A percentile compares a stretch with the other conserved stretches of the same genome.
Conservation (phyloP, 2,888 invertebrate species). For the Rhagonycha fulva region DNA sequence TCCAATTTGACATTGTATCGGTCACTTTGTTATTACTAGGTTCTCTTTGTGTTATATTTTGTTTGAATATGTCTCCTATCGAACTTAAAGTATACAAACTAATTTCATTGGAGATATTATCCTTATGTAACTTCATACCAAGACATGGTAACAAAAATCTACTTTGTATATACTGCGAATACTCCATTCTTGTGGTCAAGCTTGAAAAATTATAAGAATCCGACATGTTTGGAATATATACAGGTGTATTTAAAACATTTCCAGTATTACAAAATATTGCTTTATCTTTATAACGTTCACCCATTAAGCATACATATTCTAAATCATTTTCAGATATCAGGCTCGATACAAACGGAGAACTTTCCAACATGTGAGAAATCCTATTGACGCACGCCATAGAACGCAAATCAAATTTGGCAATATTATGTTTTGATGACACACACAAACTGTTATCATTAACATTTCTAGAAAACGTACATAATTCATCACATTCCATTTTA, state of each 20-base stretch:
- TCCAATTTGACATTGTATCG: neutral
- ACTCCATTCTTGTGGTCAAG: neutral
- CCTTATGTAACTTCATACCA: slow-evolving; percentile 12
- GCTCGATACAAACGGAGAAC: slow-evolving; percentile 13
- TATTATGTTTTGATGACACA: slow-evolving; percentile 13
- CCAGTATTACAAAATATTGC: neutral
- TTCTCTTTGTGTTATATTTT: neutral
- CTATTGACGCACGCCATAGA: neutral
- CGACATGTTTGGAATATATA: slow-evolving; percentile 4
- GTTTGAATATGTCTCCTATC: slow-evolving; percentile 20
- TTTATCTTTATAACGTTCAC: slow-evolving; percentile 6
- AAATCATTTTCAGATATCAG: neutral
- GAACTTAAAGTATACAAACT: slow-evolving; percentile 13
- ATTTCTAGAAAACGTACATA: slow-evolving; percentile 9
- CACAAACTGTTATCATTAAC: slow-evolving; percentile 1
- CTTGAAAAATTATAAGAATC: slow-evolving; percentile 7
- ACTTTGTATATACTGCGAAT: slow-evolving; percentile 1
- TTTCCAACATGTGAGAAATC: slow-evolving; percentile 14
- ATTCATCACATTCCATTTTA: slow-evolving; percentile 15
- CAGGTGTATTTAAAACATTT: slow-evolving; percentile 2
- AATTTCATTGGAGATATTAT: slow-evolving; percentile 4
- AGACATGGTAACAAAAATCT: slow-evolving; percentile 7
- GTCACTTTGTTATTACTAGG: neutral
- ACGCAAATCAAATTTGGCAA: slow-evolving; percentile 11
- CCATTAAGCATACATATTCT: slow-evolving; percentile 7